Conservation (phyloP, 2,888 invertebrate species). For the Cylindroiulus punctatus region DNA sequence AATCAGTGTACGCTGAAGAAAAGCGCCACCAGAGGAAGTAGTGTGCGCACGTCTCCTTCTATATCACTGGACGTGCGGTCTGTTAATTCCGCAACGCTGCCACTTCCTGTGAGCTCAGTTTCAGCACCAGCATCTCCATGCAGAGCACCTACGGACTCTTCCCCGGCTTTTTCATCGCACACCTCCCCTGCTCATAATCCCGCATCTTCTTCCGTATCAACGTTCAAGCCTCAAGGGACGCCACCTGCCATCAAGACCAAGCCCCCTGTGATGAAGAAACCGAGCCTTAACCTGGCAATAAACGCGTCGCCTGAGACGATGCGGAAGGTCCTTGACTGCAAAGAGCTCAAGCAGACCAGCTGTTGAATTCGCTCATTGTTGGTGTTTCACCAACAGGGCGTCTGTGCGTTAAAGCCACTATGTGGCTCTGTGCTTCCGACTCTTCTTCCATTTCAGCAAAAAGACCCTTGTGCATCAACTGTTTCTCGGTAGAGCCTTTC, state of each 20-base stretch:
- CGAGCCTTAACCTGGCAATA: slow-evolving; percentile 66
- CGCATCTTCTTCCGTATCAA: slow-evolving; percentile 61
- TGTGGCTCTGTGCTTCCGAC: slow-evolving; percentile 15
- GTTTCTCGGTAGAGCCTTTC: background rate
- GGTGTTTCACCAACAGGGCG: background rate
- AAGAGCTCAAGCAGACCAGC: slow-evolving; percentile 58
- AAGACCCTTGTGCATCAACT: background rate
- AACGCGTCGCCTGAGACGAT: slow-evolving; percentile 47
- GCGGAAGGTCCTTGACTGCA: slow-evolving; percentile 39
- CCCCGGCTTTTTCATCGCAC: slow-evolving; percentile 71
- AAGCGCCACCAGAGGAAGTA: slow-evolving; percentile 60
- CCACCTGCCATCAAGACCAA: slow-evolving; percentile 71
- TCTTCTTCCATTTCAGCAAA: background rate
- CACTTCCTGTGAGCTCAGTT: slow-evolving; percentile 54
- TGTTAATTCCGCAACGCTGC: slow-evolving; percentile 57
- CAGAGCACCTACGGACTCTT: slow-evolving; percentile 64
- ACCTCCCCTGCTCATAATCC: slow-evolving; percentile 69
- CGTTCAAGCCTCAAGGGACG: slow-evolving; percentile 63
- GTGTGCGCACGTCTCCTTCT: slow-evolving; percentile 30
- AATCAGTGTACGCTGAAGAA: slow-evolving; percentile 83
- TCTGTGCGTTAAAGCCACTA: background rate
- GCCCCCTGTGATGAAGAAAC: slow-evolving; percentile 81
- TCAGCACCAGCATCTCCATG: slow-evolving; percentile 65
- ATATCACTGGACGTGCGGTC: slow-evolving; percentile 1
- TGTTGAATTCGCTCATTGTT: slow-evolving; percentile 51